A percentile compares a stretch with the other conserved stretches of the same genome.
These are phyloP conservation scores for Aleiodes sp. DNA, from an alignment of 1,140 invertebrate species.

Conservation along the genomic window DNA sequence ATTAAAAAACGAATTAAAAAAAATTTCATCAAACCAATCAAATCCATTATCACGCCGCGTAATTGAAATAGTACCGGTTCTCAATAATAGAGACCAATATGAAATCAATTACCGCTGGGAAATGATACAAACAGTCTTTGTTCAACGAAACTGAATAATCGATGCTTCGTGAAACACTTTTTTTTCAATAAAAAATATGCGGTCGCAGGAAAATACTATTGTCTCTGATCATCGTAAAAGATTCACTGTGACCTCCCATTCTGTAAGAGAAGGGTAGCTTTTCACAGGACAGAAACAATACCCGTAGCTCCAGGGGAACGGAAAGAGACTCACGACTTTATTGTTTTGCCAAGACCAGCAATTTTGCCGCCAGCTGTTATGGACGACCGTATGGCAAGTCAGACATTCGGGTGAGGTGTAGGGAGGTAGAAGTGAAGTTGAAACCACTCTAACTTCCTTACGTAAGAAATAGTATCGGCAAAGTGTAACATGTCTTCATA, in stretches of 20 bases:
- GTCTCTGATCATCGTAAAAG: slow-evolving; percentile 15
- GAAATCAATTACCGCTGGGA: too few relatives aligned
- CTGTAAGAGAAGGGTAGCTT: background rate
- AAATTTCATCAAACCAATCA: too few relatives aligned
- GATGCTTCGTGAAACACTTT: too few relatives aligned
- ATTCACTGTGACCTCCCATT: background rate
- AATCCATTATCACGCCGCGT: too few relatives aligned
- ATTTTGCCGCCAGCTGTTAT: slow-evolving; percentile 38
- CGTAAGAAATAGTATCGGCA: slow-evolving; percentile 4
- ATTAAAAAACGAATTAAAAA: too few relatives aligned
- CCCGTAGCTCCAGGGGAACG: background rate
- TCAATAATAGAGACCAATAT: too few relatives aligned
- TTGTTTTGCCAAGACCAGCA: slow-evolving; percentile 37
- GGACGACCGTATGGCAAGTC: slow-evolving; percentile 27
- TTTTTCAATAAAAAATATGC: background rate
- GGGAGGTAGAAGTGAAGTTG: slow-evolving; percentile 1
- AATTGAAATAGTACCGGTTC: too few relatives aligned
- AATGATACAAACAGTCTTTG: too few relatives aligned
- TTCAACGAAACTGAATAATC: too few relatives aligned
- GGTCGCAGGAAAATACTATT: background rate
- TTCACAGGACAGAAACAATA: slow-evolving; percentile 26
- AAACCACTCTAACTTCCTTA: slow-evolving; percentile 15
- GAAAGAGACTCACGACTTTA: slow-evolving; percentile 29
- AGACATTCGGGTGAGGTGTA: slow-evolving; percentile 9
- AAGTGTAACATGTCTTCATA: background rate